Conservation (phyloP, 1,140 invertebrate species). For the Cotesia vestalis region DNA sequence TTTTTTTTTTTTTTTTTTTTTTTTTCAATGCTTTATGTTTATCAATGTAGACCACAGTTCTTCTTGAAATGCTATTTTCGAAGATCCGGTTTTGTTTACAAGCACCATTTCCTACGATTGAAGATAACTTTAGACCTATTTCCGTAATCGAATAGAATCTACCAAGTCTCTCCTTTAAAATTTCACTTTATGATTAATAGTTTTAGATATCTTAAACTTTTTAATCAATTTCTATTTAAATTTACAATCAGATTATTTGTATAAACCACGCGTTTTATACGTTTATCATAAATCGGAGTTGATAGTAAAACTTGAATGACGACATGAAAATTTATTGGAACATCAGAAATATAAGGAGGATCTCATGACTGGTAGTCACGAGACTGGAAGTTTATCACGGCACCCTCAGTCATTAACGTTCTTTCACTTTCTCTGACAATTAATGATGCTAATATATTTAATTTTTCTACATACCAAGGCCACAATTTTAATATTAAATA, state of each 20-base stretch:
- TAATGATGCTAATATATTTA: slow-evolving; percentile 40
- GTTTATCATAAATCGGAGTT: slow-evolving; percentile 35
- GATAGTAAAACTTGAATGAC: slow-evolving; percentile 41
- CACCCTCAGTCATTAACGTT: slow-evolving; percentile 40
- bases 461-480: slow-evolving; percentile 46
- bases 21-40: too few relatives aligned
- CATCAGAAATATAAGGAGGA: slow-evolving; percentile 37
- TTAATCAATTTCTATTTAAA: slow-evolving; percentile 53
- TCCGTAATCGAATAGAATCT: too few relatives aligned
- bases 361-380: too few relatives aligned
- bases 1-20: too few relatives aligned
- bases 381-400: too few relatives aligned
- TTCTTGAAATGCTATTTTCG: too few relatives aligned
- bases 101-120: too few relatives aligned
- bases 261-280: slow-evolving; percentile 46
- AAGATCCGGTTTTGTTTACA: too few relatives aligned
- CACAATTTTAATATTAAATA: slow-evolving; percentile 50
- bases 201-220: slow-evolving; percentile 33
- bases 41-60: too few relatives aligned
- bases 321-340: slow-evolving; percentile 49
- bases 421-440: background rate
- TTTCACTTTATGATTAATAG: slow-evolving; percentile 42
- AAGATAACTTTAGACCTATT: too few relatives aligned
- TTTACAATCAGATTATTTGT: slow-evolving; percentile 46
- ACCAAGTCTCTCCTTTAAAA: too few relatives aligned